These are phyloP conservation scores for Aselliscus stoliczkanus DNA, from an alignment of 2,797 vertebrate genomes.

Conservation along the genomic window DNA sequence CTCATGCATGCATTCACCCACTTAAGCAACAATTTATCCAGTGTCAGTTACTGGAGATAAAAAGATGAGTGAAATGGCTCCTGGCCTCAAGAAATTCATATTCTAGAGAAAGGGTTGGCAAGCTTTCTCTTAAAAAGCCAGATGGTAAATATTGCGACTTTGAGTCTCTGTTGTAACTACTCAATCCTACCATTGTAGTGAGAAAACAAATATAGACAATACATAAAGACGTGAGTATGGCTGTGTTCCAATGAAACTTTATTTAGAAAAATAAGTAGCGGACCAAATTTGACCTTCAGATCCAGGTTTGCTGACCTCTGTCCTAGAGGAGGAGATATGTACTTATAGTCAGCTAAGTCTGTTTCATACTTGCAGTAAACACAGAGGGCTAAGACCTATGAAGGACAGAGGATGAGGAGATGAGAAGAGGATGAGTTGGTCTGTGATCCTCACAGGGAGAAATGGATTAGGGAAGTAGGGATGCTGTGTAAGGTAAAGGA, in stretches of 20 bases:
- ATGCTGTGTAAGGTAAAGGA: neutral
- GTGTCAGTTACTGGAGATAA: neutral
- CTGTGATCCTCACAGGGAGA: neutral
- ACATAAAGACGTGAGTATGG: neutral
- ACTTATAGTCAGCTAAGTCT: neutral
- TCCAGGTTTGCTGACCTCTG: neutral
- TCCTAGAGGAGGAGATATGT: neutral
- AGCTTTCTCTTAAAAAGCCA: neutral
- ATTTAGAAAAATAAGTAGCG: neutral
- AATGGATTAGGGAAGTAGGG: fast-evolving
- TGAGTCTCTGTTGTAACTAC: neutral
- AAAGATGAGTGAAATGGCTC: neutral
- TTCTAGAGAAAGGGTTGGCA: neutral
- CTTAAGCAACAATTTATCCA: neutral
- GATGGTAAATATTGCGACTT: neutral
- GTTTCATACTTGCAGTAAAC: neutral
- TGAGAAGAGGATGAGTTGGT: neutral
- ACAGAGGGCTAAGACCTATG: neutral
- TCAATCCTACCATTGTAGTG: neutral
- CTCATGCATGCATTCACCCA: neutral
- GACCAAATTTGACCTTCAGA: neutral
- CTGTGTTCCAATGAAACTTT: constrained; percentile 22
- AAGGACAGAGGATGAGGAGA: neutral
- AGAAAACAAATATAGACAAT: neutral
- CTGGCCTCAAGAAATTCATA: neutral